Conservation (phyloP, 2,888 invertebrate genomes). For the Blera fallax region DNA sequence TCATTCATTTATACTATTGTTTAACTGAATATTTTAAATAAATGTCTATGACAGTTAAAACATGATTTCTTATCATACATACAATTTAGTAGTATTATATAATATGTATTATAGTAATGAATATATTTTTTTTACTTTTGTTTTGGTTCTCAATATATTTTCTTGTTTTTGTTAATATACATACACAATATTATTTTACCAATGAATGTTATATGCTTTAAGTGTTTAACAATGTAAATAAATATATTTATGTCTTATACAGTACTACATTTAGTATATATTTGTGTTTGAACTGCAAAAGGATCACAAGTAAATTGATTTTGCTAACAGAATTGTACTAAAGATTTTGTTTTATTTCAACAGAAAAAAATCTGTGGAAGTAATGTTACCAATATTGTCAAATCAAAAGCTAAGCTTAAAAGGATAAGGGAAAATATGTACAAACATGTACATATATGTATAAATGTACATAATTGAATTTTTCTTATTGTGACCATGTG, state of each 20-base stretch:
- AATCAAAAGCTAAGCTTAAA: background rate
- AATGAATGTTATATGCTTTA: slow-evolving; percentile 57
- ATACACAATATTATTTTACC: slow-evolving; percentile 49
- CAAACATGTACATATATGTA: no score
- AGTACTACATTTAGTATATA: slow-evolving; percentile 4
- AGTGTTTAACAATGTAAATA: slow-evolving; percentile 51
- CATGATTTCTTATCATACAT: slow-evolving; percentile 67
- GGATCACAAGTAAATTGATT: slow-evolving; percentile 31
- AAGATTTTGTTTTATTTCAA: background rate
- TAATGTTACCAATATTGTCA: background rate
- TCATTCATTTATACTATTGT: slow-evolving; percentile 62
- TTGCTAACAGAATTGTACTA: background rate
- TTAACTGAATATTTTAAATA: slow-evolving; percentile 70
- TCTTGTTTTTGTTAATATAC: slow-evolving; percentile 27
- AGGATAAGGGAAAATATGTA: background rate
- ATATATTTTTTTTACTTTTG: slow-evolving; percentile 46
- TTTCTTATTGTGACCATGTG: no score
- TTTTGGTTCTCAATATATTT: slow-evolving; percentile 48
- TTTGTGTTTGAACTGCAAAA: slow-evolving; percentile 35
- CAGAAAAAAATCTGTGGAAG: background rate
- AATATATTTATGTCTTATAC: slow-evolving; percentile 47
- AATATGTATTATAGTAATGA: slow-evolving; percentile 63
- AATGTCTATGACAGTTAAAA: slow-evolving; percentile 72
- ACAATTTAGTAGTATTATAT: slow-evolving; percentile 62
- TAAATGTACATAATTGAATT: no score